These are phyloP conservation scores for Chironomus riparius DNA, from an alignment of 2,888 invertebrate species.

Conservation along the genomic window DNA sequence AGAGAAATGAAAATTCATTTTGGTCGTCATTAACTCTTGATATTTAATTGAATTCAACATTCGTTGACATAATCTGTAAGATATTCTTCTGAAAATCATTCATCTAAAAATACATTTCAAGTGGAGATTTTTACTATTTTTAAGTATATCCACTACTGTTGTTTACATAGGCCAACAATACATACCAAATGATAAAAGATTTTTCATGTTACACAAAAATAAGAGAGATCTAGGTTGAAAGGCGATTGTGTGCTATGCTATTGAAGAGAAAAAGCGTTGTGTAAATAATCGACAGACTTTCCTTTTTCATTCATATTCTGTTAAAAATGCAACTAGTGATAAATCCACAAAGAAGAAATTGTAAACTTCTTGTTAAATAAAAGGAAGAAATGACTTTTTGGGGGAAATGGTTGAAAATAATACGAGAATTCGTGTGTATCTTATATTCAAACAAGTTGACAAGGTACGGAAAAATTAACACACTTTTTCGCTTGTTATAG, in stretches of 20 bases:
- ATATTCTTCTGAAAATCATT: background rate
- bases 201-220: conserved; percentile 15
- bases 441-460: no score
- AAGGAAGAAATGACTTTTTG: no score
- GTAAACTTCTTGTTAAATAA: no score
- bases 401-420: no score
- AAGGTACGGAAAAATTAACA: background rate
- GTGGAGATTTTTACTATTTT: background rate
- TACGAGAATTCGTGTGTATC: no score
- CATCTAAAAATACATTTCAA: background rate
- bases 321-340: conserved; percentile 16
- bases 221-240: conserved; percentile 9
- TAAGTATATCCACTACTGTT: background rate
- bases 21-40: background rate
- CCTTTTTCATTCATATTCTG: background rate
- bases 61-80: background rate
- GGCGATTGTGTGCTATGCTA: conserved; percentile 1
- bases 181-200: conserved; percentile 4
- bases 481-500: no score
- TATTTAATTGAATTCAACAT: background rate
- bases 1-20: background rate
- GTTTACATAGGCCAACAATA: conserved; percentile 6
- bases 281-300: conserved; percentile 12
- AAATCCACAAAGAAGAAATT: background rate
- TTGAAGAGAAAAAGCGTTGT: conserved; percentile 6